A percentile compares a stretch with the other conserved stretches of the same genome.
phyloP scores from a whole-genome alignment of 2,113 vertebrate genomes.

The Alosa alosa region DNA sequence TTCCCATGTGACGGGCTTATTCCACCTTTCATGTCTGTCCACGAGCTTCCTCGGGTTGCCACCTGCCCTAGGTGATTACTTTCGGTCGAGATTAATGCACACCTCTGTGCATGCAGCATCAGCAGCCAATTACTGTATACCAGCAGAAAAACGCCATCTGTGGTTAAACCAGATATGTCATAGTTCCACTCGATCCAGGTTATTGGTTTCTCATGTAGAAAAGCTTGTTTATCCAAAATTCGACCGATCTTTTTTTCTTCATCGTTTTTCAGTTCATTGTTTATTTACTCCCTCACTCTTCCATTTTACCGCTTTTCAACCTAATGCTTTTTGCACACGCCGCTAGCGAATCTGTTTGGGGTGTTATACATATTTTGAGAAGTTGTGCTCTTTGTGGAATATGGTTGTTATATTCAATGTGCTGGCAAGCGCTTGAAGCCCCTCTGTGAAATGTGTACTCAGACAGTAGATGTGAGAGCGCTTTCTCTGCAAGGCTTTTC shows the following conservation, averaged over 20 bases:
- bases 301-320: neutral
- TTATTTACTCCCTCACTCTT: neutral
- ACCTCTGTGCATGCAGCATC: slow-evolving; percentile 56
- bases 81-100: slow-evolving; percentile 55
- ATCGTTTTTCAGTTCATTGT: neutral
- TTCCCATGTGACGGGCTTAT: slow-evolving; percentile 29
- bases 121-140: slow-evolving; percentile 61
- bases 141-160: slow-evolving; percentile 52
- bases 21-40: slow-evolving; percentile 36
- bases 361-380: slow-evolving; percentile 25
- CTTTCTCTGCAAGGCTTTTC: slow-evolving; percentile 36
- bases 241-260: neutral
- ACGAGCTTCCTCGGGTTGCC: slow-evolving; percentile 36
- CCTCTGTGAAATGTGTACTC: slow-evolving; percentile 45
- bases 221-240: neutral
- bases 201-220: neutral
- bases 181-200: neutral
- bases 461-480: slow-evolving; percentile 41
- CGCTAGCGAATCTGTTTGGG: neutral
- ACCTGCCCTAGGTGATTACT: slow-evolving; percentile 58
- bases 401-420: slow-evolving; percentile 32
- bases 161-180: slow-evolving; percentile 41
- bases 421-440: slow-evolving; percentile 40
- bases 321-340: neutral
- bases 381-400: slow-evolving; percentile 39